Base-by-base conservation (phyloP, 2,797 vertebrate species). In the Numenius phaeopus region DNA sequence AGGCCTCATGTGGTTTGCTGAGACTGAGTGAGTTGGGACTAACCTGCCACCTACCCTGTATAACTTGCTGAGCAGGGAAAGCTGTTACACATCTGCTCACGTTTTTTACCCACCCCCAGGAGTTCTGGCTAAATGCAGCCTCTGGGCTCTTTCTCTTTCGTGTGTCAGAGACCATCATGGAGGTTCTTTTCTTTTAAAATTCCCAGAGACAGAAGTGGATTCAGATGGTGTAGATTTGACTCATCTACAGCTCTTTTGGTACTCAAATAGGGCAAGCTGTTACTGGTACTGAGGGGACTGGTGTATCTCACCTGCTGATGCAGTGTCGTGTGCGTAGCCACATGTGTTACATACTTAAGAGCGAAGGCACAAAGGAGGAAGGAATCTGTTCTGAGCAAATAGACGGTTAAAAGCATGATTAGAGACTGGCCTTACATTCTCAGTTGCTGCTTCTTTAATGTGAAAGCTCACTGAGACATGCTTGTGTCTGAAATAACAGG, bases 401-500 rank as follows among this genome's bases (percentile, higher is more conserved):
- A 3, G 40, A 19, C 2, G 6, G 32, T n/a, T 84, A 24, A 73
- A 90, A 81, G 34, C 20, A 11, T 20, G 34, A n/a, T 76, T 93
- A 42, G 23, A 72, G 21, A 8, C 58, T 76, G 67, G 54, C 26
- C 18, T 91, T 50, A 19, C 32, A 30, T 86, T 91, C 42, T 57
- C 1, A 4, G 61, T 46, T 55, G 59, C 66, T 88, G 42, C 84
- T 79, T 16, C 73, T 83, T 59, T 89, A 85, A 64, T 21, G 52
- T 42, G 59, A 70, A 76, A 73, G 55, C 73, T 77, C 78, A 27
- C 20, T 42, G 69, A 87, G 76, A 91, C 37, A 22, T 1, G 2
- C 30, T 57, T 54, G 47, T 85, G 64, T 92, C 59, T 94, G 75
- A 95, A 83, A 57, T 93, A 95, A 85, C 59, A 70, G 47, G 52